Evolutionary conservation across 2,113 vertebrate species (phyloP), one percentile per base, ranked within the genome.

Genomic region (Eclectus roratus): DNA sequence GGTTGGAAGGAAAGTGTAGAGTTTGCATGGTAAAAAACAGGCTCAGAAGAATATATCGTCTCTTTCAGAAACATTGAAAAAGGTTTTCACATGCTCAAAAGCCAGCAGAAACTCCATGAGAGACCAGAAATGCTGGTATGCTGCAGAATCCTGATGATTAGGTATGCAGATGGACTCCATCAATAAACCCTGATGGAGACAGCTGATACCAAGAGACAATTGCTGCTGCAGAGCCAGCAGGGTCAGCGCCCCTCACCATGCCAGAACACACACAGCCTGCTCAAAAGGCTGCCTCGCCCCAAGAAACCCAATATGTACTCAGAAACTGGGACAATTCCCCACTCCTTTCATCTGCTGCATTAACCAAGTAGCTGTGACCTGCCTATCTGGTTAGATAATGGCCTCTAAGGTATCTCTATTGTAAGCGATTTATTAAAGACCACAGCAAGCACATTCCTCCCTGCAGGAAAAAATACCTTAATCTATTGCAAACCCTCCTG

Each of bases 141-240:
- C 37, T 65, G 73, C 44, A 89, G 93, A 91, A 64, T 81, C 89
- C 31, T 94, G 23, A 89, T 74, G 91, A 43, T 78, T 93, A 95
- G 90, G 83, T 81, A 93, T 47, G 85, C 88, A 85, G 85, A 96
- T 43, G 91, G 91, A 90, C 78, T 93, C 66, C n/a, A 82, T 88
- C 85, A 92, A 61, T 77, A 66, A 94, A 87, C 47, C 10, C 49
- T 9, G 82, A 93, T 71, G 86, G 95, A 94, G 88, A 80, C 70
- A 83, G 76, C 93, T 82, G 93, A 97, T 97, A 96, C 60, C 72
- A 74, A 74, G 61, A 95, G 86, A 93, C 94, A 95, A 97, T 72
- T 69, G 87, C 77, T 94, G 90, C 74, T 92, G 70, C 1, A 14
- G 82, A 91, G 89, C 74, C 35, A 4, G 82, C 63, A 85, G 88